These are phyloP conservation scores for Beris morrisii DNA, from an alignment of 2,888 invertebrate genomes.

Conservation along the genomic window DNA sequence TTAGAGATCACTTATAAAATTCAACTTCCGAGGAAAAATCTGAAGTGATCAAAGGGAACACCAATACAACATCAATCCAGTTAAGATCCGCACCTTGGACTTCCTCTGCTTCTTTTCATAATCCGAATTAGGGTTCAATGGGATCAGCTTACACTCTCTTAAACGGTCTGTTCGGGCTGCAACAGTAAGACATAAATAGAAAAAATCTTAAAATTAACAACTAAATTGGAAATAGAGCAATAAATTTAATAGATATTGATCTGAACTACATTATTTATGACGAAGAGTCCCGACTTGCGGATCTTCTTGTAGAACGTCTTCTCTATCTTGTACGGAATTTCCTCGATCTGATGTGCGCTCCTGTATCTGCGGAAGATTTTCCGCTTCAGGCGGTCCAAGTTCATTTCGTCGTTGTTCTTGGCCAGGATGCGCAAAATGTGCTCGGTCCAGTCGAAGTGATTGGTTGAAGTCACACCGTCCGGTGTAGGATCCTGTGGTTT, in stretches of 20 bases:
- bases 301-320: slow-evolving; percentile 74
- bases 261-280: slow-evolving; percentile 64
- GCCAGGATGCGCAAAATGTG: slow-evolving; percentile 32
- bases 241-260: slow-evolving; percentile 31
- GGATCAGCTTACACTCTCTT: too few relatives aligned
- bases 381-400: slow-evolving; percentile 73
- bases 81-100: too few relatives aligned
- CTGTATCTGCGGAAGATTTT: slow-evolving; percentile 70
- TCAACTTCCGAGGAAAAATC: too few relatives aligned
- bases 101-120: too few relatives aligned
- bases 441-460: slow-evolving; percentile 35
- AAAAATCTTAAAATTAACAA: background rate
- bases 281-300: slow-evolving; percentile 65
- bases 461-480: background rate
- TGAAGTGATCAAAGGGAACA: too few relatives aligned
- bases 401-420: slow-evolving; percentile 62
- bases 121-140: too few relatives aligned
- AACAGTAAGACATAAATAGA: background rate
- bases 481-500: background rate
- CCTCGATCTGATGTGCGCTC: slow-evolving; percentile 56
- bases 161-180: too few relatives aligned
- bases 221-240: background rate
- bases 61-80: too few relatives aligned
- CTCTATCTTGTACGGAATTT: slow-evolving; percentile 62
- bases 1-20: too few relatives aligned